Evolutionary conservation across 35 echinoderm and acorn worm species (phyloP).

Genomic region (Holothuria glaberrima): DNA sequence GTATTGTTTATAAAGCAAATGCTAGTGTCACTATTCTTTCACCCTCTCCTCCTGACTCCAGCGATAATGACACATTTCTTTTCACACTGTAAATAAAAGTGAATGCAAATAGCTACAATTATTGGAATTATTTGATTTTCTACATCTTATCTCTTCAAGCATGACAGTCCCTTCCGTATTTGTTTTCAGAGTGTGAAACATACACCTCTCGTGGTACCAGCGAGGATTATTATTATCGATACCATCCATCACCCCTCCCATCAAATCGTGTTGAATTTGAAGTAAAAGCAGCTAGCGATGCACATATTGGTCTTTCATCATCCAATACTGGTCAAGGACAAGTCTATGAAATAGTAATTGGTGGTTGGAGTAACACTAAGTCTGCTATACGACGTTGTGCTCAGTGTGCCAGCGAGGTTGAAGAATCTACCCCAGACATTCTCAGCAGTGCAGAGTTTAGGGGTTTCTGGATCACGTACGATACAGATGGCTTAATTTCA

Average conservation of each 20-base stretch:
- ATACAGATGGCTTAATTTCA: constrained; percentile 20
- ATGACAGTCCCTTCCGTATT: too few relatives aligned
- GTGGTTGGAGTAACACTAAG: constrained; percentile 29
- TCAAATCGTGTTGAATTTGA: constrained; percentile 17
- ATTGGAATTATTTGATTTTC: too few relatives aligned
- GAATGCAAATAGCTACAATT: too few relatives aligned
- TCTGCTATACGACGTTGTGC: constrained; percentile 25
- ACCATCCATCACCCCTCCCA: constrained; percentile 26
- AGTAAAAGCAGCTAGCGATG: constrained; percentile 48
- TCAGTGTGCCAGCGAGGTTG: constrained; percentile 17
- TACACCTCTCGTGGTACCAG: not conserved
- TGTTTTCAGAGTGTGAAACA: constrained; percentile 51
- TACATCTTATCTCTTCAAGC: too few relatives aligned
- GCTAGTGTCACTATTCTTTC: too few relatives aligned
- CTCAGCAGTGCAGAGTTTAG: constrained; percentile 21
- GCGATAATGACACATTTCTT: too few relatives aligned
- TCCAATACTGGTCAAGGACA: not conserved
- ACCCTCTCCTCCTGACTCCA: too few relatives aligned
- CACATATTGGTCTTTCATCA: constrained; percentile 18
- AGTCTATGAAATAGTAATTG: constrained; percentile 47
- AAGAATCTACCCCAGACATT: constrained; percentile 22
- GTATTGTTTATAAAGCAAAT: too few relatives aligned
- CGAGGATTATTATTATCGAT: constrained; percentile 1
- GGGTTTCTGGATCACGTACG: constrained; percentile 59
- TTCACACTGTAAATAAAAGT: too few relatives aligned